A percentile compares a stretch with the other conserved stretches of the same genome.
Conservation (phyloP, 2,888 invertebrate genomes). For the Trileptium ribeirensis region DNA sequence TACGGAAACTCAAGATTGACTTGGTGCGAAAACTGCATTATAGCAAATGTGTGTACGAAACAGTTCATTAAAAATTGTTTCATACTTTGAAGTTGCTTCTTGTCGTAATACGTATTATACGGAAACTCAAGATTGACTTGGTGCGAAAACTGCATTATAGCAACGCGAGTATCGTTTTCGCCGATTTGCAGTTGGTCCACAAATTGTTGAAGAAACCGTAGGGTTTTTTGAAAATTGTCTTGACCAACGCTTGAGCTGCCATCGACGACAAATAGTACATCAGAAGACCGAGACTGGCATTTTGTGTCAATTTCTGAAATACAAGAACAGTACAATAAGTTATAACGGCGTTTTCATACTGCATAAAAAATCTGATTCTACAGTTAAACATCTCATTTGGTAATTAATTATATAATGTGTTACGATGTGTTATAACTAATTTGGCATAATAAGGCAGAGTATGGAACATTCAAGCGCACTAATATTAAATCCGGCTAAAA, state of each 20-base stretch:
- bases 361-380: too few species aligned
- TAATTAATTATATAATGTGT: too few species aligned
- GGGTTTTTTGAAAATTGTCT: background rate
- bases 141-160: background rate
- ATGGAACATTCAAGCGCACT: too few species aligned
- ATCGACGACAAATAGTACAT: background rate
- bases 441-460: too few species aligned
- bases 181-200: background rate
- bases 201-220: background rate
- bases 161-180: background rate
- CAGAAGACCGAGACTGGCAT: background rate
- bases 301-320: too few species aligned
- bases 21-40: background rate
- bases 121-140: background rate
- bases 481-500: too few species aligned
- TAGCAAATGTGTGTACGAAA: too few species aligned
- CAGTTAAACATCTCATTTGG: too few species aligned
- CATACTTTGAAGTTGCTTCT: background rate
- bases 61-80: too few species aligned
- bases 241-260: background rate
- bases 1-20: background rate
- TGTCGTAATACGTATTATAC: background rate
- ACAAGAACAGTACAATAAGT: too few species aligned
- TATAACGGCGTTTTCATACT: too few species aligned
- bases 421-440: too few species aligned